A percentile compares a stretch with the other conserved stretches of the same genome.
These are phyloP conservation scores for Bombylius major DNA, from an alignment of 2,888 invertebrate species.

Conservation along the genomic window DNA sequence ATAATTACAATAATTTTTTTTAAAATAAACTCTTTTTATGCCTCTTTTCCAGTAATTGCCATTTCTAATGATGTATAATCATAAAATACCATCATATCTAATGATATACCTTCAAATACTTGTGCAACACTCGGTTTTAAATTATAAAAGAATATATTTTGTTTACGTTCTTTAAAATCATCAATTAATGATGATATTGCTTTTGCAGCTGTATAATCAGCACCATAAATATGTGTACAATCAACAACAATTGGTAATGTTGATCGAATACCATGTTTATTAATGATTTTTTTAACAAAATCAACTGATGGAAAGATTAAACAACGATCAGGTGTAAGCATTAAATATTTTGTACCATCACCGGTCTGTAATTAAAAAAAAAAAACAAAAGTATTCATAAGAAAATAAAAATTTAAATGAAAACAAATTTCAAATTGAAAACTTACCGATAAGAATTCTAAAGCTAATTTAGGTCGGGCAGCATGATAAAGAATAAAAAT, in stretches of 20 bases:
- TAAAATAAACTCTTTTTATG: slow-evolving; percentile 1
- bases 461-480: slow-evolving; percentile 70
- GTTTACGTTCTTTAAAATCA: slow-evolving; percentile 60
- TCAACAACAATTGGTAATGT: slow-evolving; percentile 70
- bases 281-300: slow-evolving; percentile 74
- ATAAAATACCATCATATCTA: slow-evolving; percentile 63
- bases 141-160: slow-evolving; percentile 70
- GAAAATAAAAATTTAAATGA: not conserved
- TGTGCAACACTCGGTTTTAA: slow-evolving; percentile 69
- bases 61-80: slow-evolving; percentile 59
- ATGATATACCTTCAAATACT: slow-evolving; percentile 65
- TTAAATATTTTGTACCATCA: slow-evolving; percentile 59
- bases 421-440: not conserved
- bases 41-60: slow-evolving; percentile 38
- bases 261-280: slow-evolving; percentile 60
- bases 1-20: no score
- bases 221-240: slow-evolving; percentile 78
- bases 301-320: slow-evolving; percentile 84
- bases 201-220: slow-evolving; percentile 77
- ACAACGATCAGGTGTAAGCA: slow-evolving; percentile 78
- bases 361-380: slow-evolving; percentile 38
- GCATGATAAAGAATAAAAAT: slow-evolving; percentile 78
- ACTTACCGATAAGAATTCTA: slow-evolving; percentile 62
- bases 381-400: not conserved
- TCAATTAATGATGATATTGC: slow-evolving; percentile 61